A percentile compares a stretch with the other conserved stretches of the same genome.
phyloP scores from a whole-genome alignment of 2,113 vertebrate genomes.

The Myiozetetes cayanensis region DNA sequence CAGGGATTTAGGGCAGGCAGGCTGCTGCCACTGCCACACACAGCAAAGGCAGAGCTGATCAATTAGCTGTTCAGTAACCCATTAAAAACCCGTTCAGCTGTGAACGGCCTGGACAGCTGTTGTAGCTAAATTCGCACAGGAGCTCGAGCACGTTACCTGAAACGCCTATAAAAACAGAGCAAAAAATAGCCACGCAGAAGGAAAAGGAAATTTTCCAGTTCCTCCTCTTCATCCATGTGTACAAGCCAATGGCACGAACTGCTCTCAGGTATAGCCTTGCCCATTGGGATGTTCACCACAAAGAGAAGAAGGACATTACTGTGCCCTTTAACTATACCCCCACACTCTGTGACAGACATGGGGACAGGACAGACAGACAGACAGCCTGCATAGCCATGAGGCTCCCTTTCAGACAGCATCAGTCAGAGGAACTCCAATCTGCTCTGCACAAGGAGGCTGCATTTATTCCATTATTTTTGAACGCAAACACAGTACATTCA shows the following conservation, averaged over 20 bases:
- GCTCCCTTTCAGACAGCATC: background rate
- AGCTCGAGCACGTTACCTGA: background rate
- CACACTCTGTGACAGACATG: rapidly evolving
- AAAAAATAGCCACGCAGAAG: background rate
- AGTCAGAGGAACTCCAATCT: background rate
- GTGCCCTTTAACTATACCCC: background rate
- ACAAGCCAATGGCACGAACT: rapidly evolving
- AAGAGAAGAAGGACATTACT: background rate
- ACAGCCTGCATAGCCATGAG: background rate
- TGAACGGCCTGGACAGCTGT: background rate
- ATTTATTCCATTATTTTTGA: background rate
- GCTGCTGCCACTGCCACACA: background rate
- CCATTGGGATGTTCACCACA: rapidly evolving
- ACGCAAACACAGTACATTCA: background rate
- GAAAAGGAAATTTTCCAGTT: background rate
- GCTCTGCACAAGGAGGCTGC: background rate
- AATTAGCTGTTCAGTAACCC: constrained; percentile 3
- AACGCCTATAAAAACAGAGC: background rate
- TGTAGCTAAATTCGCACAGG: background rate
- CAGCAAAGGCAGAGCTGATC: background rate
- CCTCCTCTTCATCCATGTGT: rapidly evolving
- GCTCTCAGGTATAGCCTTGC: background rate
- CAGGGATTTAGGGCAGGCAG: background rate
- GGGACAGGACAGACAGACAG: background rate
- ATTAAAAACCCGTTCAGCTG: background rate